Conservation (phyloP, 2,888 invertebrate genomes). For the Aplocera efformata region DNA sequence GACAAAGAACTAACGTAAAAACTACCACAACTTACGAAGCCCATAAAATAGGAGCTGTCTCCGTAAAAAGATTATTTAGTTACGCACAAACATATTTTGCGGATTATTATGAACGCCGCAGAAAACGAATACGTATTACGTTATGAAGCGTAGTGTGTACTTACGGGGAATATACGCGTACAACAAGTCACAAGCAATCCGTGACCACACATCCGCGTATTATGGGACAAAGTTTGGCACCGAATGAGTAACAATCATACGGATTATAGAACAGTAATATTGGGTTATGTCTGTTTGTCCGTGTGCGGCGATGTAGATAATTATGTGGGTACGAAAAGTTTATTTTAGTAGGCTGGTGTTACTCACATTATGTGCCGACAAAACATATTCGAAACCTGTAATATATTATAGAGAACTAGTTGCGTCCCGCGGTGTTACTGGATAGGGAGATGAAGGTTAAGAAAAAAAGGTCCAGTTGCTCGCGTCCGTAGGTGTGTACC, state of each 20-base stretch:
- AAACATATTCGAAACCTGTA: too few relatives aligned
- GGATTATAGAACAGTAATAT: not conserved
- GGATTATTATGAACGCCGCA: constrained; percentile 3
- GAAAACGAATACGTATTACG: constrained; percentile 24
- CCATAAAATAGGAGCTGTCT: too few relatives aligned
- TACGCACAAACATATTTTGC: constrained; percentile 13
- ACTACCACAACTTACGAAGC: too few relatives aligned
- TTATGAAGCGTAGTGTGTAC: constrained; percentile 15
- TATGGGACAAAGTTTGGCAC: constrained; percentile 9
- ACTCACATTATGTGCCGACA: too few relatives aligned
- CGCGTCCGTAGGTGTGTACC: too few relatives aligned
- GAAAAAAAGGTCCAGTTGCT: too few relatives aligned
- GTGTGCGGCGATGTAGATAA: not conserved
- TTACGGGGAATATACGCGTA: constrained; percentile 19
- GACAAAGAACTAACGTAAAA: too few relatives aligned
- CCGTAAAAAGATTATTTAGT: not conserved
- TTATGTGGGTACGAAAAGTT: too few relatives aligned
- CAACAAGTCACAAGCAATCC: constrained; percentile 20
- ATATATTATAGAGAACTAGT: too few relatives aligned
- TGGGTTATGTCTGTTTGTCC: not conserved
- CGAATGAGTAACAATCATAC: constrained; percentile 6
- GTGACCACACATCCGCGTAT: constrained; percentile 7
- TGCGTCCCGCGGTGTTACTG: too few relatives aligned
- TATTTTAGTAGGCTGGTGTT: too few relatives aligned
- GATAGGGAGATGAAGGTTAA: too few relatives aligned